Evolutionary conservation across 2,888 invertebrate genomes (phyloP).

Genomic region (Eilema griseolum): DNA sequence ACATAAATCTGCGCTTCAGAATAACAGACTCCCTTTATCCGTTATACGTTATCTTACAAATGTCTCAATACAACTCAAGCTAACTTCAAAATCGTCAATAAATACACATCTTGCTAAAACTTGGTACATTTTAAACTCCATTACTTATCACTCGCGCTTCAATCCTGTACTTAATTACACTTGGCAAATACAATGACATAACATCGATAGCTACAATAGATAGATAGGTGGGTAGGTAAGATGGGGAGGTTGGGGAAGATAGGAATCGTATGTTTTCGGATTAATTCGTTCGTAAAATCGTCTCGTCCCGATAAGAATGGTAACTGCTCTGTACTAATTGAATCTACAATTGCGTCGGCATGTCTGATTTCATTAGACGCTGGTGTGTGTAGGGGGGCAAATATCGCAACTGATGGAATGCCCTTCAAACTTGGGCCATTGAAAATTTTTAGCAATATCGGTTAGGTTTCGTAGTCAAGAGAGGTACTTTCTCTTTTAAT

Average conservation of each 20-base stretch:
- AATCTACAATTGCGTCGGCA: conserved; percentile 85
- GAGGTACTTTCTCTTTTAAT: conserved; percentile 19
- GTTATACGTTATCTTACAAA: conserved; percentile 24
- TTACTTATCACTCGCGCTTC: conserved; percentile 63
- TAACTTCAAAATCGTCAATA: conserved; percentile 49
- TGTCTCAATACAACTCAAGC: conserved; percentile 22
- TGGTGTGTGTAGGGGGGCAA: conserved; percentile 61
- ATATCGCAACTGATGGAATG: conserved; percentile 52
- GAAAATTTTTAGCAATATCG: conserved; percentile 59
- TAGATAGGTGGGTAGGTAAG: conserved; percentile 59
- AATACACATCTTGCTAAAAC: conserved; percentile 50
- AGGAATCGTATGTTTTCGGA: conserved; percentile 86
- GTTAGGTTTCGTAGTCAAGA: conserved; percentile 49
- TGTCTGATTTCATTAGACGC: conserved; percentile 83
- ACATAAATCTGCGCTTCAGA: neutral
- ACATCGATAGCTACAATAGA: conserved; percentile 70
- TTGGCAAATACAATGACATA: conserved; percentile 81
- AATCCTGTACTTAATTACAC: conserved; percentile 82
- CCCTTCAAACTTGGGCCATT: conserved; percentile 56
- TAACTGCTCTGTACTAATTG: conserved; percentile 85
- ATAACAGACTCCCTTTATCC: conserved; percentile 40
- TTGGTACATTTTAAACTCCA: conserved; percentile 59
- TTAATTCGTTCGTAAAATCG: conserved; percentile 87
- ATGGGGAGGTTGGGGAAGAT: conserved; percentile 75
- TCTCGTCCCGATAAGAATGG: conserved; percentile 85